Evolutionary conservation across 2,113 vertebrate species (phyloP).

Genomic region (Limanda limanda): DNA sequence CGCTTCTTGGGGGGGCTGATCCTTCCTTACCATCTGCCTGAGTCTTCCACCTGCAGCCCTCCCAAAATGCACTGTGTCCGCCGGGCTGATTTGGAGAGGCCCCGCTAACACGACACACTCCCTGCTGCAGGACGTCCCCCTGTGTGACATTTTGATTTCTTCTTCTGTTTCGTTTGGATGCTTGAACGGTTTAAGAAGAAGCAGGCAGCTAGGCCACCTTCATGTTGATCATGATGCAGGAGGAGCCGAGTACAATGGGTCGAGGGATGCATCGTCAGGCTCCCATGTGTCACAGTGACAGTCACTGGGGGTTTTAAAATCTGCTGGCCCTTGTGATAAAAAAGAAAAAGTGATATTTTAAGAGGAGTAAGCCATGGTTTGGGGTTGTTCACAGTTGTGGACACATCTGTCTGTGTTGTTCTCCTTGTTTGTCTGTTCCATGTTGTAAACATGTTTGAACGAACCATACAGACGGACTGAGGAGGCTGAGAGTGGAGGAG

Average conservation of each 20-base stretch:
- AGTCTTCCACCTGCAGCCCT: constrained; percentile 68
- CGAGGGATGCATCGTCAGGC: constrained; percentile 6
- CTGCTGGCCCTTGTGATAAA: neutral
- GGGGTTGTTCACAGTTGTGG: constrained; percentile 20
- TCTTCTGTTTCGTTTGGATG: constrained; percentile 54
- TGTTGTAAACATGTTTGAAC: constrained; percentile 38
- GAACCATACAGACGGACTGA: constrained; percentile 21
- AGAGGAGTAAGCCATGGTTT: constrained; percentile 62
- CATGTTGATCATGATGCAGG: constrained; percentile 54
- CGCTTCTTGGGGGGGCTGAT: constrained; percentile 34
- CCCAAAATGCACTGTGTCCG: constrained; percentile 57
- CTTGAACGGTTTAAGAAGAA: constrained; percentile 29
- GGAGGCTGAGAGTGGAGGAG: constrained; percentile 1
- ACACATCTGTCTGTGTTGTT: constrained; percentile 13
- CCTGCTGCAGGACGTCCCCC: constrained; percentile 24
- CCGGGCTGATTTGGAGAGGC: constrained; percentile 37
- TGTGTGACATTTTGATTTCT: constrained; percentile 44
- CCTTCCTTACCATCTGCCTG: constrained; percentile 39
- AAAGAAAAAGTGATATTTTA: constrained; percentile 6
- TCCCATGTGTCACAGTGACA: neutral
- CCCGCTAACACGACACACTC: constrained; percentile 33
- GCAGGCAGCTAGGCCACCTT: constrained; percentile 46
- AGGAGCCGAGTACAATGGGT: constrained; percentile 5
- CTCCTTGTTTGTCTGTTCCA: constrained; percentile 19
- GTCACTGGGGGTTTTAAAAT: constrained; percentile 19